Evolutionary conservation across 2,888 invertebrate genomes (phyloP).

Genomic region (Lasioglossum marginatum): DNA sequence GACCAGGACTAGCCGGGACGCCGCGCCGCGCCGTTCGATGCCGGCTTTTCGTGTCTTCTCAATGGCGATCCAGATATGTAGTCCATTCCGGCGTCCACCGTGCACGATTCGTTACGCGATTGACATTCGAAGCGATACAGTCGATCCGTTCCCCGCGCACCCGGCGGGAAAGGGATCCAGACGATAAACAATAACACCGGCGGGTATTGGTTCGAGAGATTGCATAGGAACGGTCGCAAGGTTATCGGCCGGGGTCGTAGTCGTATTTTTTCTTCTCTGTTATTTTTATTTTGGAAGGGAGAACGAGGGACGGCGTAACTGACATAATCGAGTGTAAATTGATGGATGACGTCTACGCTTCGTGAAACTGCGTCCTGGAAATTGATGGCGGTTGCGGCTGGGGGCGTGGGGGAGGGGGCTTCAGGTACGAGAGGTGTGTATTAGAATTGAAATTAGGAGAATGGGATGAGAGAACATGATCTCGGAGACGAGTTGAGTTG

Average conservation of each 20-base stretch:
- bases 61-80: slow-evolving; percentile 47
- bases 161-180: background rate
- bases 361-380: background rate
- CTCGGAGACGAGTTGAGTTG: background rate
- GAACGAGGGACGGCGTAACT: background rate
- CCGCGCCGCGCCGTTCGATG: slow-evolving; percentile 41
- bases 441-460: slow-evolving; percentile 1
- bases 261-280: slow-evolving; percentile 1
- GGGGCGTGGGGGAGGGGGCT: background rate
- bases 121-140: slow-evolving; percentile 18
- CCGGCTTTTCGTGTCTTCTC: slow-evolving; percentile 32
- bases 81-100: slow-evolving; percentile 8
- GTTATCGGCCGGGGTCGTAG: slow-evolving; percentile 21
- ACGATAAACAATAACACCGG: slow-evolving; percentile 39
- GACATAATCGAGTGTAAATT: slow-evolving; percentile 23
- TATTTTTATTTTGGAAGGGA: background rate
- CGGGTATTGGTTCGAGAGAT: slow-evolving; percentile 4
- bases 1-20: slow-evolving; percentile 7
- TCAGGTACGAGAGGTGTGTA: background rate
- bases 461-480: background rate
- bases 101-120: slow-evolving; percentile 35
- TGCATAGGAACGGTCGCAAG: slow-evolving; percentile 20
- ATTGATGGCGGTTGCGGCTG: background rate
- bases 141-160: background rate
- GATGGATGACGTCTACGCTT: slow-evolving; percentile 21